Percentiles rank a stretch among this genome's conserved stretches.
These are phyloP conservation scores for Vanessa atalanta DNA, from an alignment of 1,140 invertebrate genomes.

Conservation along the genomic window DNA sequence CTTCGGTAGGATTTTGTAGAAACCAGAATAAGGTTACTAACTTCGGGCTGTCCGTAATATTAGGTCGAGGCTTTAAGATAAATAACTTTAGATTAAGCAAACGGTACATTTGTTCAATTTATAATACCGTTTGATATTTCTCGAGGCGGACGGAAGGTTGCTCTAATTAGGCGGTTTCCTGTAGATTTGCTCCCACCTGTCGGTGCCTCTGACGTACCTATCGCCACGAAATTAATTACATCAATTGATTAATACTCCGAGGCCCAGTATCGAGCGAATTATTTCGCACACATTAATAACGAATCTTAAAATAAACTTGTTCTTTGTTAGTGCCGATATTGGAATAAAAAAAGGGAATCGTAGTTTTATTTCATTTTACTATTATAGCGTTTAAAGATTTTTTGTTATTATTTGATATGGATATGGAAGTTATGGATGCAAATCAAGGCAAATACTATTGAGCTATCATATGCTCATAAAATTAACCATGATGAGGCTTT, in stretches of 20 bases:
- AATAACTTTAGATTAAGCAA: constrained; percentile 38
- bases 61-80: constrained; percentile 20
- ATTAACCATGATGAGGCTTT: too few relatives aligned
- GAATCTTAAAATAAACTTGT: constrained; percentile 5
- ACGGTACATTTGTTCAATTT: constrained; percentile 64
- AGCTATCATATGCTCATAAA: too few relatives aligned
- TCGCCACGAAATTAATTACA: constrained; percentile 70
- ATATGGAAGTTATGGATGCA: too few relatives aligned
- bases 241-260: constrained; percentile 68
- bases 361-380: background rate
- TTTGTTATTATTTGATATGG: too few relatives aligned
- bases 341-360: too few relatives aligned
- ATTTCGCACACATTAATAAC: constrained; percentile 44
- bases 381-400: background rate
- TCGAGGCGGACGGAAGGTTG: constrained; percentile 56
- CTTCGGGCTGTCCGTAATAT: background rate
- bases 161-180: constrained; percentile 73
- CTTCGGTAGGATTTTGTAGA: background rate
- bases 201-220: constrained; percentile 66
- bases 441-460: too few relatives aligned
- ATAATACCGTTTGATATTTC: constrained; percentile 54
- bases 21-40: background rate
- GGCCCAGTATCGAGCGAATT: constrained; percentile 39
- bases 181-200: constrained; percentile 76
- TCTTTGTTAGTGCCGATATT: background rate